Evolutionary conservation across 2,113 vertebrate species (phyloP).

Genomic region (Dipodomys spectabilis): DNA sequence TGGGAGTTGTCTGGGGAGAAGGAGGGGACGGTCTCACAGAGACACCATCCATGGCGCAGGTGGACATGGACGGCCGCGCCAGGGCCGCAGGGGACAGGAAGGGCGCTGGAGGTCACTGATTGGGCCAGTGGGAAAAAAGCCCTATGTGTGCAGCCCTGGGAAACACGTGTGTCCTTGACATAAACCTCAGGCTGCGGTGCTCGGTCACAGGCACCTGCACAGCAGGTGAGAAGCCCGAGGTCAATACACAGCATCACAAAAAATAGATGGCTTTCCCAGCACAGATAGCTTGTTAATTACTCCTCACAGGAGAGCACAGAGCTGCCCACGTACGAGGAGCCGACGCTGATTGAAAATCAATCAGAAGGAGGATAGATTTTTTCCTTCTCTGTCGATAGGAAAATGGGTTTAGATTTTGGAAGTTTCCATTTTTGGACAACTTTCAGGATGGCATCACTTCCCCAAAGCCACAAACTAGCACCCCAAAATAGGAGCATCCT

Average conservation of each 20-base stretch:
- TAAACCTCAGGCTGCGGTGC: neutral
- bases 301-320: neutral
- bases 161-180: neutral
- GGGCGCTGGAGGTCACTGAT: neutral
- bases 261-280: neutral
- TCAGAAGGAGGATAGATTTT: constrained; percentile 23
- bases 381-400: neutral
- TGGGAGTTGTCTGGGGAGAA: too few relatives aligned
- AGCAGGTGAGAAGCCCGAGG: neutral
- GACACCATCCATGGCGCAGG: too few relatives aligned
- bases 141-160: fast-evolving
- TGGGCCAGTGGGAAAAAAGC: neutral
- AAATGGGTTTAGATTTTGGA: constrained; percentile 17
- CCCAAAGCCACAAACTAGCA: constrained; percentile 15
- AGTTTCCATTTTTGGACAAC: constrained; percentile 14
- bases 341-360: constrained; percentile 45
- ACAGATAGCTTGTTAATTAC: neutral
- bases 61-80: neutral
- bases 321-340: neutral
- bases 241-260: neutral
- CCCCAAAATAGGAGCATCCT: neutral
- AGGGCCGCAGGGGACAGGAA: neutral
- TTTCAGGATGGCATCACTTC: constrained; percentile 32
- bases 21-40: too few relatives aligned
- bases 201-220: too few relatives aligned